These are phyloP conservation scores for Anastrepha ludens DNA, from an alignment of 1,140 invertebrate species.

Conservation along the genomic window DNA sequence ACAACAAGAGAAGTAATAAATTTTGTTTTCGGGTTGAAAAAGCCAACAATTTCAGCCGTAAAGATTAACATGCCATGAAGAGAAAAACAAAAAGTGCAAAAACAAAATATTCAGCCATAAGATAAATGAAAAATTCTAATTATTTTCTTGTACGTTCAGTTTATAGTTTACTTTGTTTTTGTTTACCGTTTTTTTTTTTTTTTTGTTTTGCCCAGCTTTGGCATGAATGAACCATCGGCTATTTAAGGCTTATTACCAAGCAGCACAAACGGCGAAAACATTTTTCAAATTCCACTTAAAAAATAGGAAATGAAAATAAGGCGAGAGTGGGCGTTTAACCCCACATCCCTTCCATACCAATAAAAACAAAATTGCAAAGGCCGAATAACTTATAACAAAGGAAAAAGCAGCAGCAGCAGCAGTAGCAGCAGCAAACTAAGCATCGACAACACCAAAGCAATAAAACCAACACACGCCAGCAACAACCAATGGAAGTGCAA, in stretches of 20 bases:
- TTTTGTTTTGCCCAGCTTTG: neutral
- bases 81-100: neutral
- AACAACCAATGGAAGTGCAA: neutral
- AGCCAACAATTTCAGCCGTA: slow-evolving; percentile 29
- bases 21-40: slow-evolving; percentile 39
- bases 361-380: neutral
- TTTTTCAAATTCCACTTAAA: slow-evolving; percentile 42
- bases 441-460: neutral
- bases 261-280: slow-evolving; percentile 23
- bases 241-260: slow-evolving; percentile 31
- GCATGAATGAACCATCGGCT: slow-evolving; percentile 5
- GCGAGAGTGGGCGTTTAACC: neutral
- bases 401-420: neutral
- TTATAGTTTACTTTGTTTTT: neutral
- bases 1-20: slow-evolving; percentile 33
- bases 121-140: slow-evolving; percentile 47
- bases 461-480: neutral
- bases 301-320: neutral
- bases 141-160: slow-evolving; percentile 28
- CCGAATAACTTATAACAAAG: neutral
- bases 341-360: neutral
- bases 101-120: slow-evolving; percentile 10
- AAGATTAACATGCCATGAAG: slow-evolving; percentile 44
- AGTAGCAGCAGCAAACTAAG: neutral
- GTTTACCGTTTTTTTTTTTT: neutral